Evolutionary conservation across 2,113 vertebrate genomes (phyloP), one percentile per base, ranked within the genome.

Genomic region (Neotoma lepida): DNA sequence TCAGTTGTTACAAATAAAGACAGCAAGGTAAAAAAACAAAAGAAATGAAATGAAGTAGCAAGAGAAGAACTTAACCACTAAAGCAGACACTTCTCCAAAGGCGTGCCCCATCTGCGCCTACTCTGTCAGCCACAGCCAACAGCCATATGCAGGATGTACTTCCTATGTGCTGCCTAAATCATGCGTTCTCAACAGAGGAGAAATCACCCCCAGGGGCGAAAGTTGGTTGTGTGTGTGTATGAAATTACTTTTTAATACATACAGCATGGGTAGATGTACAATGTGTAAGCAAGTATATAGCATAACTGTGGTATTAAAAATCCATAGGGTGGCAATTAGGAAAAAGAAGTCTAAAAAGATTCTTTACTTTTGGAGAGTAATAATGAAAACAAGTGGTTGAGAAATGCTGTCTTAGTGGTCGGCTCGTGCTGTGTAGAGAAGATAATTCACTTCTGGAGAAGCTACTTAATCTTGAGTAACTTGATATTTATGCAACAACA

Each of bases 211-310:
- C 4, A 41, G 10, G 22, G 22, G 1, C 66, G 26, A 89, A 26
- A 46, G 26, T 33, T 70, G 46, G 18, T 91, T 39, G 24, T 86
- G 22, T 82, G 2, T 78, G 15, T 82, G 2, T 78, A 26, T 64
- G 41, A 12, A 71, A 68, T 93, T 77, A 63, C 14, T 66, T 64
- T 93, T 91, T 91, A 91, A 87, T 90, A 56, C 78, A n/a, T 39
- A 73, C 89, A 61, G 54, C 66, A 84, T 33, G 12, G 30, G 20
- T 76, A 61, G 33, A 74, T 30, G 20, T n/a, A 61, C 1, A 87
- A 44, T 44, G 61, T 49, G n/a, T 41, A 54, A 78, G 61, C 9
- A 90, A 33, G 85, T 46, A 35, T 28, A 54, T 3, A 88, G 30
- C 20, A 35, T 64, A 80, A 63, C 9, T 76, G 15, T 70, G 9